phyloP scores from a whole-genome alignment of 2,797 vertebrate species.

The Lacerta agilis region DNA sequence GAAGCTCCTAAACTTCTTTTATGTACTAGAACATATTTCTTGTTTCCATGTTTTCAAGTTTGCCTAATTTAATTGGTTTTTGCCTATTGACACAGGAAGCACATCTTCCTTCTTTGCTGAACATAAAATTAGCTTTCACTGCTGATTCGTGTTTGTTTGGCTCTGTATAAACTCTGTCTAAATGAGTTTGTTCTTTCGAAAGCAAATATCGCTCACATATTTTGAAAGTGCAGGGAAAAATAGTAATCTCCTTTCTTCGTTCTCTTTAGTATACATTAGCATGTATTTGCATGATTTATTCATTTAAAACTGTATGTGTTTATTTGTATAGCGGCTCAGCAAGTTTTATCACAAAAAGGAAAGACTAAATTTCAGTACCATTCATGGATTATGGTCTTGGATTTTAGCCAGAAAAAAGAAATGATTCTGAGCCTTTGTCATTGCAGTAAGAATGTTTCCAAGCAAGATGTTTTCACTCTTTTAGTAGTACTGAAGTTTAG shows the following conservation, averaged over 20 bases:
- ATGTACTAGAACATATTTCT: conserved; percentile 62
- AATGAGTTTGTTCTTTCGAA: conserved; percentile 78
- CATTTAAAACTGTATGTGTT: conserved; percentile 77
- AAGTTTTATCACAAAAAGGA: conserved; percentile 69
- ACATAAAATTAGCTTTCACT: conserved; percentile 77
- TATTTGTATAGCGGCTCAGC: conserved; percentile 72
- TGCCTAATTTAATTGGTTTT: conserved; percentile 73
- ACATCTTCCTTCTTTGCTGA: conserved; percentile 71
- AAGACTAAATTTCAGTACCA: conserved; percentile 60
- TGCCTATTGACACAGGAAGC: conserved; percentile 65
- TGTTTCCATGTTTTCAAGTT: conserved; percentile 66
- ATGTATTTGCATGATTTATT: conserved; percentile 81
- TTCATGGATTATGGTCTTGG: conserved; percentile 63
- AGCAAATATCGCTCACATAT: conserved; percentile 78
- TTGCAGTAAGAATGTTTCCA: conserved; percentile 55
- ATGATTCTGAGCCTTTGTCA: conserved; percentile 35
- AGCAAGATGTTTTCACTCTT: conserved; percentile 54
- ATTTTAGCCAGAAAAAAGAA: conserved; percentile 52
- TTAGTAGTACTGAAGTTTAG: conserved; percentile 47
- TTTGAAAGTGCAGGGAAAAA: conserved; percentile 77
- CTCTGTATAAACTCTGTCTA: conserved; percentile 73
- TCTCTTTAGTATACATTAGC: conserved; percentile 80
- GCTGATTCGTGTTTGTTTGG: conserved; percentile 78
- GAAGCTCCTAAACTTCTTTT: conserved; percentile 46
- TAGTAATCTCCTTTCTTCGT: conserved; percentile 79